Base-by-base conservation (phyloP, 2,888 invertebrate genomes). In the Hirtodrosophila cameraria region DNA sequence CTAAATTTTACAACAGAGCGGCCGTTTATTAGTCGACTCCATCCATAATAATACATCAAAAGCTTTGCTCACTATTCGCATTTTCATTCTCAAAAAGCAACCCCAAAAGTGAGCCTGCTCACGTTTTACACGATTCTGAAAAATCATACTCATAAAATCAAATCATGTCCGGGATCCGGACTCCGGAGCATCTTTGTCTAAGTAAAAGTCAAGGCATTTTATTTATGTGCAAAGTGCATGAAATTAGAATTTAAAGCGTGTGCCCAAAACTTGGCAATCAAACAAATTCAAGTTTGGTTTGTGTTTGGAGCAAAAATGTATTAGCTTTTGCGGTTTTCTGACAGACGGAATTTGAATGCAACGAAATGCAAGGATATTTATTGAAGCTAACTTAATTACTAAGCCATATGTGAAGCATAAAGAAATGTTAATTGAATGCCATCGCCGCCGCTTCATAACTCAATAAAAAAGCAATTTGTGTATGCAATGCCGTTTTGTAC, bases 161-260 rank as follows among this genome's bases (percentile, higher is more conserved):
- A 80, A 75, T 75, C 77, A 76, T 76, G 75, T 65, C 55, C 69
- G 65, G 61, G 31, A 30, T 43, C 30, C 30, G 7, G 33, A 57
- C 33, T 11, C 23, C n/a, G 13, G 12, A 33, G 36, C 9, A 18
- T 35, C n/a, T 20, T n/a, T 27, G 45, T 33, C 52, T 59, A 54
- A 53, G 71, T 38, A 23, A 52, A 54, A 53, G 54, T 55, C 54
- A 55, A 55, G 54, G 43, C 53, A 57, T 80, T 82, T 88, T 88
- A 86, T 74, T 76, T 84, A 78, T 86, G 87, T 86, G 82, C 84
- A 86, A 87, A 86, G 79, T 86, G 87, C 87, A 87, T 87, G 87
- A 87, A 87, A 87, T 87, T 87, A 86, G 77, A 79, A 81, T 76
- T 82, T 75, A 79, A 83, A 80, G 72, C 74, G 68, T 74, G 71